A percentile compares a stretch with the other conserved stretches of the same genome.
These are phyloP conservation scores for Xestia xanthographa DNA, from an alignment of 2,888 invertebrate species.

Conservation along the genomic window DNA sequence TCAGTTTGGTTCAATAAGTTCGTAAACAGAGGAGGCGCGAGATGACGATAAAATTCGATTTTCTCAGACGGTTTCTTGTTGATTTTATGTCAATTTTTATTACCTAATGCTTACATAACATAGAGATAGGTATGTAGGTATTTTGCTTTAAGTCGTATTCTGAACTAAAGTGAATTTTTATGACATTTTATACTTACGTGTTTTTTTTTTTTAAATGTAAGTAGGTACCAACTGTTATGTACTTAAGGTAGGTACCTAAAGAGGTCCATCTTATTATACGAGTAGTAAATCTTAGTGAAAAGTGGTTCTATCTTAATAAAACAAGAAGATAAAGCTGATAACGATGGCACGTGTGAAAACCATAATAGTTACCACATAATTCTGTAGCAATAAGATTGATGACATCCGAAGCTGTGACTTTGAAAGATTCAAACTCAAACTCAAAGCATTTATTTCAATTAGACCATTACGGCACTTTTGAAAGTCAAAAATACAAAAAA, in stretches of 20 bases:
- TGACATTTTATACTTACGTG: background rate
- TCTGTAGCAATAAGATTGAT: background rate
- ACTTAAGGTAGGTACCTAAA: background rate
- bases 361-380: too few relatives aligned
- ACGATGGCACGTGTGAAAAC: background rate
- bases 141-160: background rate
- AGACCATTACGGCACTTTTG: too few relatives aligned
- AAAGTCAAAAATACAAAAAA: too few relatives aligned
- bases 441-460: too few relatives aligned
- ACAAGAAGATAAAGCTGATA: background rate
- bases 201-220: background rate
- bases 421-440: too few relatives aligned
- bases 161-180: background rate
- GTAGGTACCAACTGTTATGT: too few relatives aligned
- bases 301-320: background rate
- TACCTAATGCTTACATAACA: background rate
- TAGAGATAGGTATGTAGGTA: background rate
- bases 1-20: slow-evolving; percentile 26
- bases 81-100: background rate
- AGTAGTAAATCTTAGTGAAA: background rate
- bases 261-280: background rate
- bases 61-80: background rate
- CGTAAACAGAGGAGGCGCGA: slow-evolving; percentile 14
- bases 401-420: background rate
- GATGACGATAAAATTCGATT: slow-evolving; percentile 19